Percentiles rank a stretch among this genome's conserved stretches.
Conservation (phyloP, 2,797 vertebrate genomes). For the Tympanoctomys barrerae region DNA sequence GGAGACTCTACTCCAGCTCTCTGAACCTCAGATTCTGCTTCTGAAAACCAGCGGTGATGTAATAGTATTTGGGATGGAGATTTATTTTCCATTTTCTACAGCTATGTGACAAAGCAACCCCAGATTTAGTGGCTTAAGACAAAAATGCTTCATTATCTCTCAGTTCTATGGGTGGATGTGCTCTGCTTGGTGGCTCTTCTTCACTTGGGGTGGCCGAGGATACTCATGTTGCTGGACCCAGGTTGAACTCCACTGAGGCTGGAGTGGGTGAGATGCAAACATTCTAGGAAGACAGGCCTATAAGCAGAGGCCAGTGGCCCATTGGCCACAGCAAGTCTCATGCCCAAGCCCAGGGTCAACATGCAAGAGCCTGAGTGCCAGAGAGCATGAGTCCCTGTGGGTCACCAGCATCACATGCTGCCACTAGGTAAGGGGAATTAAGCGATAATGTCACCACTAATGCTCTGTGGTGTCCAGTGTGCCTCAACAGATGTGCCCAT, state of each 20-base stretch:
- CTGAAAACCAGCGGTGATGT: neutral
- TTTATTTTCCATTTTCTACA: neutral
- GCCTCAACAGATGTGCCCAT: neutral
- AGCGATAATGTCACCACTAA: neutral
- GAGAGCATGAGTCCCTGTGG: accelerated
- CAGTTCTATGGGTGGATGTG: neutral
- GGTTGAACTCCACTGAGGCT: accelerated
- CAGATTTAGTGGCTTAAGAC: neutral
- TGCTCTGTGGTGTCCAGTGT: neutral
- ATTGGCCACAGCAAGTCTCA: neutral
- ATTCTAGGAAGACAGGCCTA: neutral
- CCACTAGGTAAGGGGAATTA: neutral
- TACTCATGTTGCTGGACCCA: accelerated
- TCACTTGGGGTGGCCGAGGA: accelerated
- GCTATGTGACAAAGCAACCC: neutral
- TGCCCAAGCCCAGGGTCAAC: neutral
- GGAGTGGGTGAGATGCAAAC: neutral
- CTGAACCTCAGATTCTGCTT: neutral
- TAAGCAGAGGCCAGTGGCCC: neutral
- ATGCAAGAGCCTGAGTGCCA: neutral
- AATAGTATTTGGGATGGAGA: neutral
- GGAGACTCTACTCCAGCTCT: neutral
- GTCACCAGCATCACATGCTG: no score
- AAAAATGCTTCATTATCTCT: neutral
- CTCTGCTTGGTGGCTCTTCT: neutral